Base-by-base conservation (phyloP, 2,113 vertebrate genomes). In the Sinocyclocheilus rhinocerous region DNA sequence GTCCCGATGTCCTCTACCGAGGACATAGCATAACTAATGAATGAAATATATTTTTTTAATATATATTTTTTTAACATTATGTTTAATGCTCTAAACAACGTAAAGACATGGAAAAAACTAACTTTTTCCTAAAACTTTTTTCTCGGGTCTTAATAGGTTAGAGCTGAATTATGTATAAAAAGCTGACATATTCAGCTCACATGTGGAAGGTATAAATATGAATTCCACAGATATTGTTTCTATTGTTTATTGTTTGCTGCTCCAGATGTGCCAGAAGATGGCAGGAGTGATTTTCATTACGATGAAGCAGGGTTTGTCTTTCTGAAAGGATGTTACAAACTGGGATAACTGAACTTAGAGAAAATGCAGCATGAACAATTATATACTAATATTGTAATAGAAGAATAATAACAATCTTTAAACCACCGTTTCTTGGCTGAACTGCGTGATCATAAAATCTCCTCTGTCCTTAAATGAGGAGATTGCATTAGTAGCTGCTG, bases 261-360 rank as follows among this genome's bases (percentile, higher is more conserved):
- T 26, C n/a, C 59, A 24, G 61, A 48, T 15, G n/a, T 2, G 1
- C 85, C 90, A 86, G 81, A 69, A 90, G 89, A 86, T 87, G 89
- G 88, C 77, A 85, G 76, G 26, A 86, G 84, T 61, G 88, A 18
- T 76, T 86, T 79, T 36, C 26, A 57, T 50, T 55, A 11, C 2
- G 1, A 33, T 3, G n/a, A 50, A 36, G 67, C 39, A 13, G 10
- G 20, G 4, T 73, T 73, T n/a, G 9, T 55, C 16, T 24, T 1
- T 77, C 29, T 39, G 18, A 29, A 76, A 75, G 42, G 42, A 42
- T 69, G 36, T 22, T 22, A 22, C 1, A 22, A 75, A 24, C 69
- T 39, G 33, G 36, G 16, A 39, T 11, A 18, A n/a, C 42, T 15
- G 42, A 42, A 36, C 33, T 59, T 20, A 33, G 48, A 55, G 24